A percentile compares a stretch with the other conserved stretches of the same genome.
Evolutionary conservation across 2,113 vertebrate genomes (phyloP).

Genomic region (Sturnus vulgaris): DNA sequence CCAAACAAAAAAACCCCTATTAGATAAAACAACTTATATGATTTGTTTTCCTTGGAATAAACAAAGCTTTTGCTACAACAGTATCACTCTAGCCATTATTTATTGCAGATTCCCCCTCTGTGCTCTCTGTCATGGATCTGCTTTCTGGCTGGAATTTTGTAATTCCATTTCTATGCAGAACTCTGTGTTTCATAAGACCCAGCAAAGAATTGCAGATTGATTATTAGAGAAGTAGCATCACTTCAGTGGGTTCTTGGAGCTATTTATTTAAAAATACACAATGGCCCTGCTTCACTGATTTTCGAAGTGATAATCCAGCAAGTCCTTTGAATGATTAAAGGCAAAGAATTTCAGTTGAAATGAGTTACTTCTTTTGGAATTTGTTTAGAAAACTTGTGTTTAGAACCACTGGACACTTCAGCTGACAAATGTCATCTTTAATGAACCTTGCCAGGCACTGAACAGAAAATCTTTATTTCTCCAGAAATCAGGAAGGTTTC

Average conservation of each 20-base stretch:
- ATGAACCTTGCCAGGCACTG: background rate
- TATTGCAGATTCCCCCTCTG: background rate
- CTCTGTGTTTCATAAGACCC: background rate
- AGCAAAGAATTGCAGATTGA: background rate
- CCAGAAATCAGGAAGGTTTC: background rate
- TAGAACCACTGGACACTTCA: background rate
- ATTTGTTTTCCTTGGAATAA: constrained; percentile 60
- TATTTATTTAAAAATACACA: background rate
- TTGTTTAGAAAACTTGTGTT: background rate
- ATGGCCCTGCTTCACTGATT: background rate
- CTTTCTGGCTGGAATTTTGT: background rate
- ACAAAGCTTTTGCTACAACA: constrained; percentile 20
- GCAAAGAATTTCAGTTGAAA: background rate
- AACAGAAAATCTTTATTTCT: background rate
- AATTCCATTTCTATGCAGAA: background rate
- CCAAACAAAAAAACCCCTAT: constrained; percentile 1
- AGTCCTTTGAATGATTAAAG: background rate
- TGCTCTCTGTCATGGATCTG: background rate
- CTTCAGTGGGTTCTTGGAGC: background rate
- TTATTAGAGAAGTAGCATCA: background rate
- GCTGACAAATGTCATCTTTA: background rate
- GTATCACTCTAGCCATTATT: background rate
- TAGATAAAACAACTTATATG: constrained; percentile 33
- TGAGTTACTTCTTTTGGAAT: background rate
- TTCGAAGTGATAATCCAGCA: background rate